Conservation (phyloP, 2,113 vertebrate genomes). For the Pelvicachromis taeniatus region DNA sequence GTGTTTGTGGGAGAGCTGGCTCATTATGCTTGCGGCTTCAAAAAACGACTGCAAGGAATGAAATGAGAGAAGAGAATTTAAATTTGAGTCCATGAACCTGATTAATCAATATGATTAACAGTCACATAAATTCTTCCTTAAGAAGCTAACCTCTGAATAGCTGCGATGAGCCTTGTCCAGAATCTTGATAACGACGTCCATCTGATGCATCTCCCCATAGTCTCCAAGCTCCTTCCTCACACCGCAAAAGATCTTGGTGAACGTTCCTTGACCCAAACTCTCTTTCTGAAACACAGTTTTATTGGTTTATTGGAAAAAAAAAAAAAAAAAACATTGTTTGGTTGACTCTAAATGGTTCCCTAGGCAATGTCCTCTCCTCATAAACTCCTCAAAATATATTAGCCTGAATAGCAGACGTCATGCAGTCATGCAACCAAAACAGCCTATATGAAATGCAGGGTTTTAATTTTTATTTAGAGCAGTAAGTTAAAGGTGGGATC, state of each 20-base stretch:
- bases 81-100: neutral
- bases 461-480: neutral
- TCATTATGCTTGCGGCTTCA: slow-evolving; percentile 99
- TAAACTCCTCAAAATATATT: neutral
- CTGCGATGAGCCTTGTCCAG: slow-evolving; percentile 91
- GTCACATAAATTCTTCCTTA: neutral
- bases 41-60: slow-evolving; percentile 86
- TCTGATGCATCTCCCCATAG: slow-evolving; percentile 88
- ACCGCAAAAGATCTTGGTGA: slow-evolving; percentile 95
- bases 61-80: neutral
- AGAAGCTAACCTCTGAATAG: slow-evolving; percentile 87
- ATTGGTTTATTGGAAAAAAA: neutral
- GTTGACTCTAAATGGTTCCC: neutral
- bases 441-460: neutral
- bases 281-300: slow-evolving; percentile 74
- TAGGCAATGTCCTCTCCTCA: neutral
- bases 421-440: neutral
- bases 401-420: neutral
- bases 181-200: slow-evolving; percentile 91
- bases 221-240: slow-evolving; percentile 87
- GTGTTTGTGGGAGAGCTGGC: slow-evolving; percentile 95
- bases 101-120: neutral
- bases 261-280: slow-evolving; percentile 92
- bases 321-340: neutral
- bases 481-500: neutral